Conservation (phyloP, 2,113 vertebrate species). For the Dicerorhinus sumatrensis region DNA sequence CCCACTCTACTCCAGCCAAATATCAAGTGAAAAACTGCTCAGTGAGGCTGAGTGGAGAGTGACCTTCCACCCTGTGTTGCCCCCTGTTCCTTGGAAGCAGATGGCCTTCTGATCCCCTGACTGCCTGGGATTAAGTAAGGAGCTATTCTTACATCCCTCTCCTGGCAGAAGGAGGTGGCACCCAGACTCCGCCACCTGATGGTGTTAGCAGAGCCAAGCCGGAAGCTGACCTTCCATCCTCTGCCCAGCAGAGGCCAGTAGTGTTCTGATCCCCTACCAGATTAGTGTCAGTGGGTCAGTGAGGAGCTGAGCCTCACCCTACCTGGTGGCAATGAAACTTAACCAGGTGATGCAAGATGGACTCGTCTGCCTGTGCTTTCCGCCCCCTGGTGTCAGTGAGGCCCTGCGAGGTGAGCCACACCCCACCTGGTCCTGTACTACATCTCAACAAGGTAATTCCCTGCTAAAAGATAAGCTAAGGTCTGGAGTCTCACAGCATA, state of each 20-base stretch:
- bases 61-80: fast-evolving
- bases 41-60: fast-evolving
- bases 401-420: neutral
- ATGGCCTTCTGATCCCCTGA: neutral
- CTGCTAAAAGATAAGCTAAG: no score
- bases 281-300: neutral
- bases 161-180: neutral
- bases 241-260: neutral
- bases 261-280: neutral
- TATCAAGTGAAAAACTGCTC: neutral
- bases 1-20: neutral
- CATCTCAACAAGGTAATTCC: neutral
- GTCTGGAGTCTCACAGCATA: neutral
- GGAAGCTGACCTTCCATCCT: neutral
- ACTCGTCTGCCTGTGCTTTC: no score
- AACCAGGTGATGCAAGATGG: neutral
- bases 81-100: neutral
- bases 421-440: fast-evolving
- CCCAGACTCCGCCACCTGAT: neutral
- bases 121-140: neutral
- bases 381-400: fast-evolving
- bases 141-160: neutral
- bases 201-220: neutral
- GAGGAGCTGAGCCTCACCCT: neutral
- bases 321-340: neutral